These are phyloP conservation scores for Tauraco hartlaubi DNA, from an alignment of 2,797 vertebrate genomes.

Conservation along the genomic window DNA sequence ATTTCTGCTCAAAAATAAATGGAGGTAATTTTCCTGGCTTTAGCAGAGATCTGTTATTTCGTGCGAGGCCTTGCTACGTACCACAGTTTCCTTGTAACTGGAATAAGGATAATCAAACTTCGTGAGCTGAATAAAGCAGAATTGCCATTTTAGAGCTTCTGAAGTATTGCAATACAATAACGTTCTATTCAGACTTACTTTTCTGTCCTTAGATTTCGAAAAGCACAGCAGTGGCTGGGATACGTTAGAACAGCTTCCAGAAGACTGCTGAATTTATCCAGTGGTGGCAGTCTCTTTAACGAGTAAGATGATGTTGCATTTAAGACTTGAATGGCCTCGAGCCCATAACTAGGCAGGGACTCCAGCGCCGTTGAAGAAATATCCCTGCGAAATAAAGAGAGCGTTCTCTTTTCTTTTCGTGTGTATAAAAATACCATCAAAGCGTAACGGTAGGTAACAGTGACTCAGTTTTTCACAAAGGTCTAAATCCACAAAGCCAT, in stretches of 20 bases:
- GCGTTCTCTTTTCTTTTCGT: constrained; percentile 3
- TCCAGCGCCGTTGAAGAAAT: constrained; percentile 87
- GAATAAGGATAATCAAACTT: neutral
- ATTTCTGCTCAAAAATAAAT: neutral
- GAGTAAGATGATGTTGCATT: constrained; percentile 84
- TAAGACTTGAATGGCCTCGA: constrained; percentile 85
- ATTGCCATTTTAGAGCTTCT: neutral
- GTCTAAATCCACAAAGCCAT: neutral
- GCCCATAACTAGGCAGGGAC: constrained; percentile 83
- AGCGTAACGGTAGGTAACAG: neutral
- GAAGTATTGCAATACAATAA: neutral
- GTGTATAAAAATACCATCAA: neutral
- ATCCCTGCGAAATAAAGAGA: constrained; percentile 79
- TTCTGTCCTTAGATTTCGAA: constrained; percentile 81
- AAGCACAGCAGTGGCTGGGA: constrained; percentile 91
- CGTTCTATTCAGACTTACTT: constrained; percentile 73
- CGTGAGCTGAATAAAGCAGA: neutral
- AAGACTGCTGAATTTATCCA: constrained; percentile 84
- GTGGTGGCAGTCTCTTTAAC: constrained; percentile 86
- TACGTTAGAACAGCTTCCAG: constrained; percentile 88
- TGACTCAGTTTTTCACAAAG: neutral
- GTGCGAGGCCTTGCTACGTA: neutral
- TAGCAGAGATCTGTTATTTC: neutral
- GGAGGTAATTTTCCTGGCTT: neutral
- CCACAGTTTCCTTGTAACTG: neutral